Conservation (phyloP, 2,113 vertebrate species). For the Eretmochelys imbricata region DNA sequence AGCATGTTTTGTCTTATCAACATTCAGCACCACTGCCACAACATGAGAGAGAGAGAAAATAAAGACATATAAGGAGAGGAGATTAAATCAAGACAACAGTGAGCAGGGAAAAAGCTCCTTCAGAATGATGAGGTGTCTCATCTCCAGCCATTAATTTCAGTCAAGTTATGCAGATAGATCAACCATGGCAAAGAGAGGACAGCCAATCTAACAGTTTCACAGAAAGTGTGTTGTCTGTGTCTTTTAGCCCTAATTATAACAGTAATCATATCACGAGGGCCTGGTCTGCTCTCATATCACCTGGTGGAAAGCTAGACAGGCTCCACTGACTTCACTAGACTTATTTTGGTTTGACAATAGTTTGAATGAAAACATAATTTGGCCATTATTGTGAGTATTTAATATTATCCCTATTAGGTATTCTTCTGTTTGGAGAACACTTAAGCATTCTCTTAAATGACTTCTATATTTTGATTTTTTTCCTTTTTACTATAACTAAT, state of each 20-base stretch:
- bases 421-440: background rate
- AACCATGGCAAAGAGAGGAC: background rate
- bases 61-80: background rate
- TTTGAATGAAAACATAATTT: background rate
- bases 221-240: background rate
- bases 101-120: accelerated
- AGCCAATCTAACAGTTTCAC: background rate
- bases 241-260: background rate
- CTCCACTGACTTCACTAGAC: background rate
- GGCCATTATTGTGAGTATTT: background rate
- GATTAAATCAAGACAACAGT: background rate
- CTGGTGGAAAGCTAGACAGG: background rate
- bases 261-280: accelerated
- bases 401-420: background rate
- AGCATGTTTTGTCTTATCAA: background rate
- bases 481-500: background rate
- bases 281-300: background rate
- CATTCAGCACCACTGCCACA: background rate
- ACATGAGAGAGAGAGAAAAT: background rate
- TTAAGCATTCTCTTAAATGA: background rate
- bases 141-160: background rate
- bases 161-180: background rate
- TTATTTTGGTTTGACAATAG: background rate
- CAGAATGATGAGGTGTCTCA: background rate
- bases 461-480: background rate